Conservation (phyloP, 2,113 vertebrate genomes). For the Ptilonorhynchus violaceus region DNA sequence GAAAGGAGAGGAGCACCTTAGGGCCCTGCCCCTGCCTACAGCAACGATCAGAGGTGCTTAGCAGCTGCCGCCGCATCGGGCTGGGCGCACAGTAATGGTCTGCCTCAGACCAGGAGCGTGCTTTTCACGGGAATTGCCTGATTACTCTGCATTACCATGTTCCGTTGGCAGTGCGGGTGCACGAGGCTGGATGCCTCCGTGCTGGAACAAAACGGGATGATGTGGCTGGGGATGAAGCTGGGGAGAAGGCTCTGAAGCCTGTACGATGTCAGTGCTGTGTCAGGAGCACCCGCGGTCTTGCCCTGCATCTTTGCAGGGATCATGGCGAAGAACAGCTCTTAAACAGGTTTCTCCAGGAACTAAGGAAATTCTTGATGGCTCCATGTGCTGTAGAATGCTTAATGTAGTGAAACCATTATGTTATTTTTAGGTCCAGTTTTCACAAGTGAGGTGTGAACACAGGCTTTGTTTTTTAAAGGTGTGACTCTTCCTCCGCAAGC, state of each 20-base stretch:
- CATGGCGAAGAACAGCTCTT: not conserved
- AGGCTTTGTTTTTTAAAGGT: slow-evolving; percentile 29
- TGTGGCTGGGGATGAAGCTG: not conserved
- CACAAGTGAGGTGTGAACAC: not conserved
- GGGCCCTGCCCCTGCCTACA: not conserved
- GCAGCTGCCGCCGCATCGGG: not conserved
- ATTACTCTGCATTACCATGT: not conserved
- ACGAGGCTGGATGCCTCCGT: not conserved
- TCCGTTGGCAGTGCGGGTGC: not conserved
- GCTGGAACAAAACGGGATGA: not conserved
- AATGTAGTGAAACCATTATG: not conserved
- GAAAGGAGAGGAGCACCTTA: not conserved
- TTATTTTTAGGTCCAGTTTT: slow-evolving; percentile 37
- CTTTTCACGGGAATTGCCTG: not conserved
- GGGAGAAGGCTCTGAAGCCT: not conserved
- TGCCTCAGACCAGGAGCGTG: not conserved
- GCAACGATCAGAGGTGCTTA: not conserved
- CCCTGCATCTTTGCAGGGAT: not conserved
- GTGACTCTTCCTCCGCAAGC: slow-evolving; percentile 17
- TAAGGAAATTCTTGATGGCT: not conserved
- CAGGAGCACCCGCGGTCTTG: not conserved
- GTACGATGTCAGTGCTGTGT: not conserved
- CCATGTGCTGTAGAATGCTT: not conserved
- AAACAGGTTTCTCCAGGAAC: not conserved
- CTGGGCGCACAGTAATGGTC: not conserved